Evolutionary conservation across 2,113 vertebrate species (phyloP), one percentile per base, ranked within the genome.

Genomic region (Actenoides hombroni): DNA sequence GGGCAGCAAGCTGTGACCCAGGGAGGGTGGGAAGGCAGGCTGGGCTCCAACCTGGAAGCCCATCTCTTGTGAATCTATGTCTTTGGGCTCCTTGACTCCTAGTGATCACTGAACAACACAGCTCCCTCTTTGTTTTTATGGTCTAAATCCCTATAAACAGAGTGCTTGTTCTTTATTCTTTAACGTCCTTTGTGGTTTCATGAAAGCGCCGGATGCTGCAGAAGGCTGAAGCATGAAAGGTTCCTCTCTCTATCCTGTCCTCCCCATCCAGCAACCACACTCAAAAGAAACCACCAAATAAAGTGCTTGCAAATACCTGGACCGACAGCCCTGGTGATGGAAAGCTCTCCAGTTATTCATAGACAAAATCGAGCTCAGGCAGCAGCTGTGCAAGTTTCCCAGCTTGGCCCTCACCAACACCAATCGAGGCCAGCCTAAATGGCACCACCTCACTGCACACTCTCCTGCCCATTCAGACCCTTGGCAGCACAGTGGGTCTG

Each of bases 271-370:
- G 83, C 84, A 94, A 91, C 88, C 86, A 88, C 88, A 92, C 91
- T 94, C 94, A 96, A 97, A 96, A 96, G 94, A 97, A 96, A 94
- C 68, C 75, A 86, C 79, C 88, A 90, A 90, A 95, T 87, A 92
- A 92, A 96, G 80, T 82, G 84, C 87, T 96, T 94, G 82, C 94
- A 94, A 97, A 97, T 96, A 97, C 92, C 91, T 97, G 93, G 77
- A 79, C 70, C 1, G 10, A 83, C 92, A 94, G 86, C 87, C 74
- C 82, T 77, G 82, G 86, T 87, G 97, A 94, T 64, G 90, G 96
- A 96, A 95, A 96, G 56, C 86, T 96, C 91, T 88, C 73, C 76
- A 81, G 92, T 91, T 95, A 96, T 95, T 97, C 96, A 95, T 15
- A 71, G 59, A 49, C 70, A 51, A 80, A 65, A 75, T 4, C 1